Conservation (phyloP, 1,140 invertebrate species). For the Drosophila funebris region DNA sequence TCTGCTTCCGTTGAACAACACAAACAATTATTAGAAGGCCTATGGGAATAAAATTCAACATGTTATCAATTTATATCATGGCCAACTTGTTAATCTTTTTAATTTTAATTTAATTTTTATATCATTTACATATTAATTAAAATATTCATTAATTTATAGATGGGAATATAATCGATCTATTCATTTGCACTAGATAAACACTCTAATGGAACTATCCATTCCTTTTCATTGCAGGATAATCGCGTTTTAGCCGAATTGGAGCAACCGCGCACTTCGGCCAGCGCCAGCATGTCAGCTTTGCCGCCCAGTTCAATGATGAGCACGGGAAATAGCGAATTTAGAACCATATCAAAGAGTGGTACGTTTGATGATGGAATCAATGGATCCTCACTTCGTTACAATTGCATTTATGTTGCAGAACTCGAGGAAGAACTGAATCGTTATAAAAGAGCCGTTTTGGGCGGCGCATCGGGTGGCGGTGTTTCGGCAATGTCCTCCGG, state of each 20-base stretch:
- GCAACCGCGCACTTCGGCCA: conserved; percentile 87
- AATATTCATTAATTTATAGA: too few relatives aligned
- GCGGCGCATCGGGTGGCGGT: conserved; percentile 64
- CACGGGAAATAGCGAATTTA: conserved; percentile 82
- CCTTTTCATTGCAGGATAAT: conserved; percentile 85
- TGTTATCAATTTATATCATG: background rate
- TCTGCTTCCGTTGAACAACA: background rate
- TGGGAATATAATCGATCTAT: too few relatives aligned
- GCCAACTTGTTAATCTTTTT: background rate
- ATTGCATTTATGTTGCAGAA: conserved; percentile 43
- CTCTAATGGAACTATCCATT: too few relatives aligned
- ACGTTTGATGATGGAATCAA: conserved; percentile 1
- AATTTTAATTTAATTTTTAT: background rate
- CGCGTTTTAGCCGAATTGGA: conserved; percentile 95
- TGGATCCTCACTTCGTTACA: background rate
- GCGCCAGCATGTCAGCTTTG: conserved; percentile 74
- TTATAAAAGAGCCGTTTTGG: conserved; percentile 78
- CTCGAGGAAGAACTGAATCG: conserved; percentile 83
- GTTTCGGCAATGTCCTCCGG: conserved; percentile 72
- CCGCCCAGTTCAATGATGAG: conserved; percentile 82
- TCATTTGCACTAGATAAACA: too few relatives aligned
- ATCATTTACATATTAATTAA: too few relatives aligned
- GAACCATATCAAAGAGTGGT: conserved; percentile 84
- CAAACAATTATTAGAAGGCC: background rate
- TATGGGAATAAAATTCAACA: background rate